Percentiles rank a stretch among this genome's conserved stretches.
Evolutionary conservation across 2,113 vertebrate genomes (phyloP).

Genomic region (Pelusios castaneus): DNA sequence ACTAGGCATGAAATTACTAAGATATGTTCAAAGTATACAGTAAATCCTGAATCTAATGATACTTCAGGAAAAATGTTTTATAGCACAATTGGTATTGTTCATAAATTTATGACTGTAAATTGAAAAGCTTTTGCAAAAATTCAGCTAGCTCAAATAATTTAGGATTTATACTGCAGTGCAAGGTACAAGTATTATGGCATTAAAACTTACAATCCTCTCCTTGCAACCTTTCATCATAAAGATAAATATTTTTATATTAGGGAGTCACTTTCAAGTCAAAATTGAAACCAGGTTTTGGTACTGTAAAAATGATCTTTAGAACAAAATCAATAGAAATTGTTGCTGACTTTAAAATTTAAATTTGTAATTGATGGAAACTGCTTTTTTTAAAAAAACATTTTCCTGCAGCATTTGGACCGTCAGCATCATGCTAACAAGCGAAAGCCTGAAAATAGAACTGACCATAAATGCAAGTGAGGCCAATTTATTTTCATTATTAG

Average conservation of each 20-base stretch:
- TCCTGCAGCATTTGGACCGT: not conserved
- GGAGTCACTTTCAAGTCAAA: not conserved
- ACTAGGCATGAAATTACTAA: not conserved
- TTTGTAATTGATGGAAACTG: not conserved
- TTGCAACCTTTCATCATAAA: not conserved
- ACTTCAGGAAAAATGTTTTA: not conserved
- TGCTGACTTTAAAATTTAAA: not conserved
- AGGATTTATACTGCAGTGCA: not conserved
- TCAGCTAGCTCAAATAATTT: conserved; percentile 23
- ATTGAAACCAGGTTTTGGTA: not conserved
- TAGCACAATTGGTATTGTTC: not conserved
- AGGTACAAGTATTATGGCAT: not conserved
- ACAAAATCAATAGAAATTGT: conserved; percentile 10
- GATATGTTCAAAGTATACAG: not conserved
- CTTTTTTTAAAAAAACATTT: not conserved
- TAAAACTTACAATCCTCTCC: not conserved
- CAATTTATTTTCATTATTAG: not conserved
- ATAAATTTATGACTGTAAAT: not conserved
- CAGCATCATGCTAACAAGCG: not conserved
- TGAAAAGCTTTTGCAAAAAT: not conserved
- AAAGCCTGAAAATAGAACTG: not conserved
- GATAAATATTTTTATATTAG: not conserved
- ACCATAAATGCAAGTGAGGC: not conserved
- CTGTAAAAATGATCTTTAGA: not conserved
- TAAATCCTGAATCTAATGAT: not conserved